A percentile compares a stretch with the other conserved stretches of the same genome.
These are phyloP conservation scores for Cairina moschata DNA, from an alignment of 2,113 vertebrate species.

Conservation along the genomic window DNA sequence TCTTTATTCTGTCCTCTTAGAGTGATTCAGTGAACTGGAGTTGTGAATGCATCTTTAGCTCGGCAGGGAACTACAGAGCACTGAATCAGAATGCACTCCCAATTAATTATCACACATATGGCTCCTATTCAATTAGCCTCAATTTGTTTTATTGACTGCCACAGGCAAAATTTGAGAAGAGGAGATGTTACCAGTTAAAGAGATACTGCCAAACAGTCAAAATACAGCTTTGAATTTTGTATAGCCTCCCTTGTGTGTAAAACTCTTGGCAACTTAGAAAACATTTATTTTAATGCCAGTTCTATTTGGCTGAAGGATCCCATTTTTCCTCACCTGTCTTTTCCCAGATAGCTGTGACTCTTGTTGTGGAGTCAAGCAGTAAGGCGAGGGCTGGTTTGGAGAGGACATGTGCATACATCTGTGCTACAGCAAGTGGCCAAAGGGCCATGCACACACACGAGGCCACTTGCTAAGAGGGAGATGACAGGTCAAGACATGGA, in stretches of 20 bases:
- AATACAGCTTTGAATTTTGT: constrained; percentile 12
- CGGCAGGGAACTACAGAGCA: constrained; percentile 34
- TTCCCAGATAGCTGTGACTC: background rate
- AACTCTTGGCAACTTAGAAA: background rate
- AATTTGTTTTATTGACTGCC: constrained; percentile 59
- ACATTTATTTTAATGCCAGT: background rate
- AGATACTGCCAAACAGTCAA: constrained; percentile 2
- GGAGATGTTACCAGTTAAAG: constrained; percentile 44
- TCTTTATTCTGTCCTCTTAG: constrained; percentile 33
- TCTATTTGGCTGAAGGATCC: background rate
- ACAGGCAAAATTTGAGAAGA: constrained; percentile 42
- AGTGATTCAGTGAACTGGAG: constrained; percentile 52
- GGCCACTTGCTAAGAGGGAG: background rate
- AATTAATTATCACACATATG: constrained; percentile 67
- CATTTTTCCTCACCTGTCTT: background rate
- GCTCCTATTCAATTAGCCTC: constrained; percentile 63
- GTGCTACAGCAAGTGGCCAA: background rate
- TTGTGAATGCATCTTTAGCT: constrained; percentile 44
- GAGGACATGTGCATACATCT: background rate
- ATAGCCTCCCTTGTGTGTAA: background rate
- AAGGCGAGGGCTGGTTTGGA: background rate
- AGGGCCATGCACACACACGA: background rate
- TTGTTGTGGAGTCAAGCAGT: accelerated
- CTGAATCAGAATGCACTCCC: constrained; percentile 43
- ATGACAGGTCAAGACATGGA: background rate